Conservation (phyloP, 2,113 vertebrate species). For the Nymphicus hollandicus region DNA sequence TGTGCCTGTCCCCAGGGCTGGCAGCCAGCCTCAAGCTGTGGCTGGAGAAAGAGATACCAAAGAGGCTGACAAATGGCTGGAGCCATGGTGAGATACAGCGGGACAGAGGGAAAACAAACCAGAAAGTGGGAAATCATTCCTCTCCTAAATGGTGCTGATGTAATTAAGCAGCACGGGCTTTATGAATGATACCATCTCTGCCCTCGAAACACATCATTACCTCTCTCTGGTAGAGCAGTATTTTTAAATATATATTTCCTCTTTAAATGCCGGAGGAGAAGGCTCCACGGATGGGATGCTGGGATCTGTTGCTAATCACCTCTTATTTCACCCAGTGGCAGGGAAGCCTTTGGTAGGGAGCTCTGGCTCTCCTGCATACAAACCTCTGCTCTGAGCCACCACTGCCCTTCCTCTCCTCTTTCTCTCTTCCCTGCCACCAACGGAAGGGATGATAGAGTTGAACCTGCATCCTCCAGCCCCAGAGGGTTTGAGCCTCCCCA, state of each 20-base stretch:
- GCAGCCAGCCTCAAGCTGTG: not conserved
- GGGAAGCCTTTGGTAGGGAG: not conserved
- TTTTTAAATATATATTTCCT: constrained; percentile 21
- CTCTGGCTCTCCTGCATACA: not conserved
- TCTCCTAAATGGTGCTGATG: constrained; percentile 16
- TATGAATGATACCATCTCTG: constrained; percentile 48
- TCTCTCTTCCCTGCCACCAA: not conserved
- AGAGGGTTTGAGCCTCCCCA: not conserved
- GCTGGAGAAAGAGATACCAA: not conserved
- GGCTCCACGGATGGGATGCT: not conserved
- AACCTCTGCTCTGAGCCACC: not conserved
- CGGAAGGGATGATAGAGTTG: rapidly evolving
- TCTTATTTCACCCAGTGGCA: not conserved
- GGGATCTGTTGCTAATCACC: not conserved
- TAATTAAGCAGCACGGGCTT: constrained; percentile 50
- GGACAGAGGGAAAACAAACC: constrained; percentile 28
- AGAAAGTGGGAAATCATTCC: constrained; percentile 25
- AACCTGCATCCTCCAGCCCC: not conserved
- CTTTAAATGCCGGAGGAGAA: not conserved
- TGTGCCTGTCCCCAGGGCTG: not conserved
- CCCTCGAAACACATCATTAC: constrained; percentile 57
- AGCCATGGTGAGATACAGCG: not conserved
- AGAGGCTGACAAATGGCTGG: not conserved
- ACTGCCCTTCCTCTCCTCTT: not conserved
- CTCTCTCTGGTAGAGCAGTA: constrained; percentile 1